phyloP scores from a whole-genome alignment of 2,888 invertebrate genomes.

The Erpobdella octoculata region DNA sequence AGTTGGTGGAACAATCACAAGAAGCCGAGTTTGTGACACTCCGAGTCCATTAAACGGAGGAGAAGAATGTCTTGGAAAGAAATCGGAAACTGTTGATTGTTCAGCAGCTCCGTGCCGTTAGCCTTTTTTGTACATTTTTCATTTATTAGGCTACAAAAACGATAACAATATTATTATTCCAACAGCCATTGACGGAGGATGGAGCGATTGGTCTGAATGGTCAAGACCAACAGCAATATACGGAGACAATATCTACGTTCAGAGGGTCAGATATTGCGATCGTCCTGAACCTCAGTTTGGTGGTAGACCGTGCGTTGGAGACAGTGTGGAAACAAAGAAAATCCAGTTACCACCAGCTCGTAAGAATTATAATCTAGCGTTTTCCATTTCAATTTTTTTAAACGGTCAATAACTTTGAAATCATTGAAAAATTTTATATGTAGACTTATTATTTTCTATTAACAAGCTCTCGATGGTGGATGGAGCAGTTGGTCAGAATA shows the following conservation, averaged over 20 bases:
- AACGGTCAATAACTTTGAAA: background rate
- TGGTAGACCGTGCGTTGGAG: constrained; percentile 46
- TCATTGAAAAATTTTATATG: background rate
- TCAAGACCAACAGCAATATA: constrained; percentile 44
- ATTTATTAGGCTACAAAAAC: background rate
- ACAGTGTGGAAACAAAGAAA: constrained; percentile 38
- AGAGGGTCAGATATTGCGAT: constrained; percentile 45
- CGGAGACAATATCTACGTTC: constrained; percentile 42
- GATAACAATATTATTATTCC: background rate
- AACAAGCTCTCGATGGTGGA: constrained; percentile 31
- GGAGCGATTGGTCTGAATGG: constrained; percentile 33
- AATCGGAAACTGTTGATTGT: constrained; percentile 41
- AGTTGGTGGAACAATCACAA: constrained; percentile 40
- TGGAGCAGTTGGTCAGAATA: constrained; percentile 36
- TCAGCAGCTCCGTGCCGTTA: constrained; percentile 40
- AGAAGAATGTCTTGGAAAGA: constrained; percentile 42
- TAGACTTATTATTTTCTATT: background rate
- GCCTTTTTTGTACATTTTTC: background rate
- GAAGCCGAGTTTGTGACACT: constrained; percentile 46
- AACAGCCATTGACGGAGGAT: constrained; percentile 33
- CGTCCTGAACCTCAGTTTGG: constrained; percentile 46
- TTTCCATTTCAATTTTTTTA: background rate
- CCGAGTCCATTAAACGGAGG: constrained; percentile 48
- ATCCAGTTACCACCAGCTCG: constrained; percentile 39
- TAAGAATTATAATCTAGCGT: background rate